Evolutionary conservation across 1,140 invertebrate species (phyloP), one percentile per base, ranked within the genome.

Genomic region (Adelges cooleyi): DNA sequence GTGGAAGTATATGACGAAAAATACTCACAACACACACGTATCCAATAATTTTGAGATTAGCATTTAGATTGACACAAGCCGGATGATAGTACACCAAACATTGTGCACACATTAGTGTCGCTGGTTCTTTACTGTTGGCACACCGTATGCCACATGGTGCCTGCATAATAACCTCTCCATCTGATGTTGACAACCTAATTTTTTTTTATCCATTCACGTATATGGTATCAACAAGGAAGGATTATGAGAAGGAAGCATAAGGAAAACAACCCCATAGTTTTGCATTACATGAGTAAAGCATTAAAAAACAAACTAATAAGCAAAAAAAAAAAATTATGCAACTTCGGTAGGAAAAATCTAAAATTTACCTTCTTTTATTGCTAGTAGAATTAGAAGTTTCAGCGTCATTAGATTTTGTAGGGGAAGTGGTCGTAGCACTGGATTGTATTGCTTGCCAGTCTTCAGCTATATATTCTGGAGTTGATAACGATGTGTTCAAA

Each of bases 151-250:
- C 56, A 62, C 56, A 62, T 22, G 56, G 56, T 15, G 56, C 27
- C 8, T 62, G 56, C 56, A 48, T 62, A 2, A 62, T 46, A n/a
- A 62, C 42, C 46, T 62, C 56, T 15, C 56, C 56, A 62, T 62
- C 56, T 11, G 56, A 62, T 62, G 25, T 46, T 62, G 56, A 62
- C 25, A 48, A 62, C 56, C 56, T 62, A 62, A 17, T 62, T 59
- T n/a, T n/a, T n/a, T n/a, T n/a, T 42, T 48, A 48, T 62, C 56
- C 56, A 62, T 62, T 62, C 56, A 62, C 56, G 56, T 62, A 48
- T 56, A 59, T 59, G 54, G 42, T 59, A 44, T 62, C 40, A 48
- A 46, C 44, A 42, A 62, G 56, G 56, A 62, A 62, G 56, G 56
- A 62, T 62, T 46, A 62, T 48, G 22, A 22, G 53, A 29, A 62